Evolutionary conservation across 2,888 invertebrate species (phyloP).

Genomic region (Acanthosepion pharaonis): DNA sequence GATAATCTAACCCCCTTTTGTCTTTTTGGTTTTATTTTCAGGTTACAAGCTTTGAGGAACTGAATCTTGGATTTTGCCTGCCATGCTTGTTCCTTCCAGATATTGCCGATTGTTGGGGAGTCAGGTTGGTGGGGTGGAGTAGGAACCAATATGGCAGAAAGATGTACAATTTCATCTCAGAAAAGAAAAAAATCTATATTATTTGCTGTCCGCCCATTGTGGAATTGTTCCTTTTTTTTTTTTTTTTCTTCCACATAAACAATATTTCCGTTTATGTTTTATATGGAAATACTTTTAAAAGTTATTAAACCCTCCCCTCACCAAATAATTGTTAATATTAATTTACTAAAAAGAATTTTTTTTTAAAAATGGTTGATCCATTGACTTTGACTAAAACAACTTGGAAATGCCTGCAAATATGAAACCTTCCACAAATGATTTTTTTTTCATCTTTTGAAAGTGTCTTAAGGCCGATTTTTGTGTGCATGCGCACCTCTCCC

Average conservation of each 20-base stretch:
- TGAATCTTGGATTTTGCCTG: conserved; percentile 47
- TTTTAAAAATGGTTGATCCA: too few species aligned
- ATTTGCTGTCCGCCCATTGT: conserved; percentile 51
- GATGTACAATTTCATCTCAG: neutral
- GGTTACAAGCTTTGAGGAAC: conserved; percentile 66
- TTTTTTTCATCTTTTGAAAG: too few species aligned
- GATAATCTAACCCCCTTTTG: neutral
- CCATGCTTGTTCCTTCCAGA: neutral
- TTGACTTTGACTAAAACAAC: too few species aligned
- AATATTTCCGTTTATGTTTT: neutral
- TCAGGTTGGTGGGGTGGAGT: neutral
- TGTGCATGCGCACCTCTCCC: too few species aligned
- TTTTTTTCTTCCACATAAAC: neutral
- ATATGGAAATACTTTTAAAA: too few species aligned
- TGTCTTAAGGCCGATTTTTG: too few species aligned
- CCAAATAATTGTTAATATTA: too few species aligned
- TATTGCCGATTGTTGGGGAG: neutral
- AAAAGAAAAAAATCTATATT: neutral
- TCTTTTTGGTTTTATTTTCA: conserved; percentile 54
- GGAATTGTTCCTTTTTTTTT: conserved; percentile 55
- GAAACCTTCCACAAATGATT: too few species aligned
- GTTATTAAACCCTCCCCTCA: too few species aligned
- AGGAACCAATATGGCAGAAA: neutral
- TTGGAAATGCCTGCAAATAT: too few species aligned
- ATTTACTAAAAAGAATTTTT: too few species aligned